phyloP scores from a whole-genome alignment of 2,888 invertebrate species.

The Galeopsomyia nigrocyanea region DNA sequence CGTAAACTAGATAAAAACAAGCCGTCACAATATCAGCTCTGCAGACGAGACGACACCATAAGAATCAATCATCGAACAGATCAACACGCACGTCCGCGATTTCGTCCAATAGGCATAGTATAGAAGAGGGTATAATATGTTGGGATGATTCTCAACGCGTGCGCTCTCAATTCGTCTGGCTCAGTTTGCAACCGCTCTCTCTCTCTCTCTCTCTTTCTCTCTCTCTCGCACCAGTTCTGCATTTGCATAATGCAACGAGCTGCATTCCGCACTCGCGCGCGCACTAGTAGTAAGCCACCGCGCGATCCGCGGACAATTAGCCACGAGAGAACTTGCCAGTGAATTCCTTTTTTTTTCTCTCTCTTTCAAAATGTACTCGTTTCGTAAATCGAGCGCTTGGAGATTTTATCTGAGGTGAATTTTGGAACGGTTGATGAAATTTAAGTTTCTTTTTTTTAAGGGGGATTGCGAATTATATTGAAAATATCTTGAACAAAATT shows the following conservation, averaged over 20 bases:
- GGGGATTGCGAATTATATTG: no score
- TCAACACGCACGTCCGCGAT: conserved; percentile 22
- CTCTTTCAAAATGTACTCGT: no score
- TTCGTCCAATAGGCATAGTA: conserved; percentile 28
- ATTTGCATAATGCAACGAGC: conserved; percentile 46
- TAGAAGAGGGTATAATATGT: neutral
- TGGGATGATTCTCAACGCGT: neutral
- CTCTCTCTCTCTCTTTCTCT: conserved; percentile 53
- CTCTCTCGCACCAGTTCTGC: conserved; percentile 11
- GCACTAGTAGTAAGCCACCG: no score
- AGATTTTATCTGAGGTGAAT: no score
- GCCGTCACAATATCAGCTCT: no score
- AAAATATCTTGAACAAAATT: no score
- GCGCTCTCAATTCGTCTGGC: conserved; percentile 28
- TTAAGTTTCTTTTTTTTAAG: no score
- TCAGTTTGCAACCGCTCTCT: neutral
- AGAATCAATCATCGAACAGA: conserved; percentile 14
- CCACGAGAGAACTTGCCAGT: neutral
- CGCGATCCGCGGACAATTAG: conserved; percentile 24
- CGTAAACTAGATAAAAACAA: no score
- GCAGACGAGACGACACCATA: no score
- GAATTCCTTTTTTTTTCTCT: no score
- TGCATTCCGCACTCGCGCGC: conserved; percentile 28
- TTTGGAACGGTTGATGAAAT: no score
- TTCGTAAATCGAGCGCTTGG: no score